These are phyloP conservation scores for Euzetes globulus DNA, from an alignment of 2,888 invertebrate species.

Conservation along the genomic window DNA sequence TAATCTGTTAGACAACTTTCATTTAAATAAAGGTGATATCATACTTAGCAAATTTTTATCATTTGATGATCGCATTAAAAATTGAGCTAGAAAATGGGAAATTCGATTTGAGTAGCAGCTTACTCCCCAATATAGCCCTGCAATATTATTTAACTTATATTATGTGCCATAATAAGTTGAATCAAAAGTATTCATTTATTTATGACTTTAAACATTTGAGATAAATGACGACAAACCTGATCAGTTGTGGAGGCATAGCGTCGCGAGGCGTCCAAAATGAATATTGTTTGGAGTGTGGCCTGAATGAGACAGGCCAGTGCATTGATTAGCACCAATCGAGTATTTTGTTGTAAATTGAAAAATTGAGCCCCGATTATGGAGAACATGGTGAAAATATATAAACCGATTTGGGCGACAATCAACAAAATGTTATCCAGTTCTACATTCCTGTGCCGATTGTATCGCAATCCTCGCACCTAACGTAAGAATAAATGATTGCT, in stretches of 20 bases:
- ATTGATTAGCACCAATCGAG: constrained; percentile 64
- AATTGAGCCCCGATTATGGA: constrained; percentile 89
- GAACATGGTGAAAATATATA: constrained; percentile 86
- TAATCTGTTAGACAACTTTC: no score
- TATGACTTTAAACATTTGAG: neutral
- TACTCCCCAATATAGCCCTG: no score
- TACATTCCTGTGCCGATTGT: constrained; percentile 70
- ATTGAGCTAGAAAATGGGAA: no score
- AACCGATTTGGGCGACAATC: constrained; percentile 86
- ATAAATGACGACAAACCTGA: constrained; percentile 38
- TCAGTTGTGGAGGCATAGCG: constrained; percentile 71
- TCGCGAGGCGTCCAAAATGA: constrained; percentile 75
- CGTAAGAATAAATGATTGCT: constrained; percentile 39
- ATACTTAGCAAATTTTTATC: no score
- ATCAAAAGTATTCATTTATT: neutral
- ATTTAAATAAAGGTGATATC: no score
- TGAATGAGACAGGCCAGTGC: constrained; percentile 77
- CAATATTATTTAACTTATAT: no score
- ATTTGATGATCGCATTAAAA: no score
- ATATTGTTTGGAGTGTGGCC: constrained; percentile 52
- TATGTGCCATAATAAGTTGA: no score
- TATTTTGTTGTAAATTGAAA: constrained; percentile 53
- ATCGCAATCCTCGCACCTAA: constrained; percentile 67
- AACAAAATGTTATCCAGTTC: constrained; percentile 82
- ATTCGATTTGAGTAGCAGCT: no score